phyloP scores from a whole-genome alignment of 2,888 invertebrate genomes.

The Drosophila meridionalis region DNA sequence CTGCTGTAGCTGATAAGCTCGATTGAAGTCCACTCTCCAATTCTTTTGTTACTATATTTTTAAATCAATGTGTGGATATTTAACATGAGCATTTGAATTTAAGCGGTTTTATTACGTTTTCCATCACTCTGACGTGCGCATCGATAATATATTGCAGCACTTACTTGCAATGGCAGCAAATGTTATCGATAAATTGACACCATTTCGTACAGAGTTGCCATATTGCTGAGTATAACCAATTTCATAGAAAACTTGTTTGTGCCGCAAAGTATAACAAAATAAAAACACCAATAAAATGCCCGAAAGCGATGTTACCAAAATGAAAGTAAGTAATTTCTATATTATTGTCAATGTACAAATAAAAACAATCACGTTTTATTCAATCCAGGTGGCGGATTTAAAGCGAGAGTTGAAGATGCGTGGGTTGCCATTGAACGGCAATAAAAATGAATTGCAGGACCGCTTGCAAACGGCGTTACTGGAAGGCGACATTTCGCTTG shows the following conservation, averaged over 20 bases:
- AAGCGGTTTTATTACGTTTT: neutral
- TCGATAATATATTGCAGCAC: neutral
- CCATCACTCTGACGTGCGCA: slow-evolving; percentile 7
- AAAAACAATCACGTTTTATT: neutral
- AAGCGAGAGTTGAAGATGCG: slow-evolving; percentile 92
- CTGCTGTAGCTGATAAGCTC: too few species aligned
- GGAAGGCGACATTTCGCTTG: slow-evolving; percentile 83
- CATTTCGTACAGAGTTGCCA: slow-evolving; percentile 23
- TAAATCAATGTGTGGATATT: neutral
- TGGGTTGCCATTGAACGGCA: slow-evolving; percentile 90
- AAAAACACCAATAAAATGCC: slow-evolving; percentile 74
- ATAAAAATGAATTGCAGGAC: slow-evolving; percentile 92
- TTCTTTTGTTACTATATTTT: neutral
- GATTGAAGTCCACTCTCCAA: too few species aligned
- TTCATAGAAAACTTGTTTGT: slow-evolving; percentile 35
- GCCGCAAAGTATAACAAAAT: slow-evolving; percentile 23
- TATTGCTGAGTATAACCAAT: neutral
- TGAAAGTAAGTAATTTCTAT: slow-evolving; percentile 77
- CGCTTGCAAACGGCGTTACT: slow-evolving; percentile 88
- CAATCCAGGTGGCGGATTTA: slow-evolving; percentile 91
- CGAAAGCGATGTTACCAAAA: slow-evolving; percentile 84
- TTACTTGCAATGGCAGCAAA: neutral
- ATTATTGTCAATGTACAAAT: neutral
- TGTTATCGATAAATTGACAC: slow-evolving; percentile 1
- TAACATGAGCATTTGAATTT: neutral